phyloP scores from a whole-genome alignment of 2,888 invertebrate species.

The Choristoneura rosaceana region DNA sequence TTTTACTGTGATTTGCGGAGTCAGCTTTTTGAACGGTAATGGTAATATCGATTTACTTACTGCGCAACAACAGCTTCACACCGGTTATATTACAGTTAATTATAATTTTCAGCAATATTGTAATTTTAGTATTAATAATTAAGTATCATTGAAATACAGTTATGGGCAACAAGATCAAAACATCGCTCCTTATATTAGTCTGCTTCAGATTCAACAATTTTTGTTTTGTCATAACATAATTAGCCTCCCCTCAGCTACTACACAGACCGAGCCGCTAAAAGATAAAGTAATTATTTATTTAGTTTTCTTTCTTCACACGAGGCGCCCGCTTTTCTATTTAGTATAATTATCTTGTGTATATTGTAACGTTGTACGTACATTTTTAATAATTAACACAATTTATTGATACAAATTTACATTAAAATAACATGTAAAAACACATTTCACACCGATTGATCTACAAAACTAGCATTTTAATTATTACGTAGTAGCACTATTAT shows the following conservation, averaged over 20 bases:
- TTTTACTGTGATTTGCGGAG: constrained; percentile 30
- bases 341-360: constrained; percentile 79
- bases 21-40: constrained; percentile 15
- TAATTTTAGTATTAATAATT: not conserved
- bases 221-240: constrained; percentile 4
- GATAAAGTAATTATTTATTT: constrained; percentile 68
- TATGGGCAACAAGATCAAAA: not conserved
- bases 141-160: not conserved
- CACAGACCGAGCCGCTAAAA: constrained; percentile 66
- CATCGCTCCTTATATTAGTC: not conserved
- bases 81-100: not conserved
- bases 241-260: constrained; percentile 70
- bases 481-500: no score
- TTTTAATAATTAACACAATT: no score
- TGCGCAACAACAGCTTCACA: not conserved
- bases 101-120: not conserved
- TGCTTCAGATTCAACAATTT: not conserved
- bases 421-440: no score
- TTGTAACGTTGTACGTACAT: no score
- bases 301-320: constrained; percentile 73
- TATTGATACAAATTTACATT: no score
- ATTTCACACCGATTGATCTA: no score
- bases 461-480: no score
- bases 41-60: not conserved
- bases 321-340: constrained; percentile 72